phyloP scores from a whole-genome alignment of 2,113 vertebrate species.

The Vulpes ferrilata region DNA sequence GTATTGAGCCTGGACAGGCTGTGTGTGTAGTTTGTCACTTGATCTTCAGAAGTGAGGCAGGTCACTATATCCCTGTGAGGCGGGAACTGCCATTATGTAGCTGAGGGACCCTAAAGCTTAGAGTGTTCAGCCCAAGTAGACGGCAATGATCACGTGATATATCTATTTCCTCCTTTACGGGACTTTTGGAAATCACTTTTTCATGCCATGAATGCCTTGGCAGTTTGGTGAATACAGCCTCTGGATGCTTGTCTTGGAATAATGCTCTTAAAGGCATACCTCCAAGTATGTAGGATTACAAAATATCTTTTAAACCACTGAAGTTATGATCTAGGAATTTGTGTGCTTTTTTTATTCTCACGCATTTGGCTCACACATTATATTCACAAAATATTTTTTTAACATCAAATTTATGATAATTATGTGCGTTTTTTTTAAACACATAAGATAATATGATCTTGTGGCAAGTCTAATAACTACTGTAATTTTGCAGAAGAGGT shows the following conservation, averaged over 20 bases:
- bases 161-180: not conserved
- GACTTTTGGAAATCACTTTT: not conserved
- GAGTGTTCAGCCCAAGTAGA: not conserved
- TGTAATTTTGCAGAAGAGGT: not conserved
- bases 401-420: not conserved
- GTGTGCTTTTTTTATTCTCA: not conserved
- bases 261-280: not conserved
- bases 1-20: not conserved
- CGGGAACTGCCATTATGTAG: no score
- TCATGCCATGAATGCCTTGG: no score
- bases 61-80: not conserved
- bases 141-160: rapidly evolving
- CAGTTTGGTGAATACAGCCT: not conserved
- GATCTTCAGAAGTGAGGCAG: not conserved
- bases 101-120: not conserved
- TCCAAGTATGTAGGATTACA: not conserved
- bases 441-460: not conserved
- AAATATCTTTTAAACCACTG: not conserved
- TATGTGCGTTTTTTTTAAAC: not conserved
- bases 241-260: not conserved
- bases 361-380: not conserved
- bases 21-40: not conserved
- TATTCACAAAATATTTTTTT: not conserved
- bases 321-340: not conserved
- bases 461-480: not conserved